These are phyloP conservation scores for Andinoacara biseriatus DNA, from an alignment of 2,113 vertebrate genomes.

Conservation along the genomic window DNA sequence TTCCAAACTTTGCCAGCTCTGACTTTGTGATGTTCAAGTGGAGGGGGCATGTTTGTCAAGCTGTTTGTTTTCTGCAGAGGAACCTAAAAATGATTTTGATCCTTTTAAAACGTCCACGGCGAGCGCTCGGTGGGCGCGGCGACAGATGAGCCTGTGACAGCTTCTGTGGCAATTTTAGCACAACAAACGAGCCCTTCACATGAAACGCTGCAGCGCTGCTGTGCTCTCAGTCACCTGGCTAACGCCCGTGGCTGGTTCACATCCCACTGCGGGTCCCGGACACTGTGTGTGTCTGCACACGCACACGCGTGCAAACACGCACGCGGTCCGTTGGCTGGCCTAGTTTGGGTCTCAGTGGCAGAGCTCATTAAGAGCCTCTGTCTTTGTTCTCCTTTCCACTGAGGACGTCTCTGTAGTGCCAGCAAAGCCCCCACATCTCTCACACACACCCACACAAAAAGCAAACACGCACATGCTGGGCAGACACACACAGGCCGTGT, in stretches of 20 bases:
- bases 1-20: neutral
- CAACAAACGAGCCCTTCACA: slow-evolving; percentile 20
- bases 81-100: neutral
- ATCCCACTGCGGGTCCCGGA: slow-evolving; percentile 42
- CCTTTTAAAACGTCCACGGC: neutral
- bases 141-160: neutral
- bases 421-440: slow-evolving; percentile 36
- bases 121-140: neutral
- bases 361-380: slow-evolving; percentile 71
- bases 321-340: slow-evolving; percentile 59
- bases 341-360: slow-evolving; percentile 72
- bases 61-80: slow-evolving; percentile 1
- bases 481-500: slow-evolving; percentile 1
- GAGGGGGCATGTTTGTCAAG: neutral
- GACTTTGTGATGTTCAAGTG: neutral
- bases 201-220: slow-evolving; percentile 9
- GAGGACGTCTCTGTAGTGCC: slow-evolving; percentile 58
- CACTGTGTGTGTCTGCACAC: slow-evolving; percentile 20
- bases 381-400: slow-evolving; percentile 72
- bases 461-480: neutral
- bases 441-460: slow-evolving; percentile 16
- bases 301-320: neutral
- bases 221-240: slow-evolving; percentile 43
- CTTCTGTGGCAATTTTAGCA: slow-evolving; percentile 15
- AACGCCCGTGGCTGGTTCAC: slow-evolving; percentile 26